Conservation (phyloP, 2,888 invertebrate species). For the Thereva unica region DNA sequence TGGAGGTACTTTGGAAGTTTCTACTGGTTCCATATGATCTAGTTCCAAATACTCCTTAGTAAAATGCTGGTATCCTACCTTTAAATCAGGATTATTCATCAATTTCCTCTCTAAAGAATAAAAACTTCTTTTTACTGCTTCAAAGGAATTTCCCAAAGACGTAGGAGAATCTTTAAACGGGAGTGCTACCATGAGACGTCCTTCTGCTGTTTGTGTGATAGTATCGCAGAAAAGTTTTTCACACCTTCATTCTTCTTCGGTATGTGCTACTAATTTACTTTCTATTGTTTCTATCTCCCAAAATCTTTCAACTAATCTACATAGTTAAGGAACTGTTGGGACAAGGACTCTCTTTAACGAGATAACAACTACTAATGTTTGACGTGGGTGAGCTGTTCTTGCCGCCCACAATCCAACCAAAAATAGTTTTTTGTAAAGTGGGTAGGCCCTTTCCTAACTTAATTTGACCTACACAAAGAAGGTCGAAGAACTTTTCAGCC, state of each 20-base stretch:
- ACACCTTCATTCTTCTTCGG: constrained; percentile 23
- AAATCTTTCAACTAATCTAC: constrained; percentile 19
- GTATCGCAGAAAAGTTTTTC: constrained; percentile 19
- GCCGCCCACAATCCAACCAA: constrained; percentile 15
- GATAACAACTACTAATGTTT: background rate
- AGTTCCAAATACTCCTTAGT: background rate
- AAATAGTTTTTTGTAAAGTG: constrained; percentile 10
- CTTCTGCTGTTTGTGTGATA: constrained; percentile 1
- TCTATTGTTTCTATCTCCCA: constrained; percentile 31
- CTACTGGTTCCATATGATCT: background rate
- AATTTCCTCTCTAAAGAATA: background rate
- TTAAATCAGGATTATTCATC: background rate
- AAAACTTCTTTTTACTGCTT: constrained; percentile 10
- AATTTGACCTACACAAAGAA: constrained; percentile 3
- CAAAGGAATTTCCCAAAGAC: constrained; percentile 22
- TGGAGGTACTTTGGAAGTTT: background rate
- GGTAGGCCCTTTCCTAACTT: constrained; percentile 8
- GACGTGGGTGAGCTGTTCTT: background rate
- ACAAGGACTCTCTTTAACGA: background rate
- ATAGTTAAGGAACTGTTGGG: background rate
- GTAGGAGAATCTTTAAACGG: constrained; percentile 32
- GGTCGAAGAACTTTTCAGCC: constrained; percentile 4
- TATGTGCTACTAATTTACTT: background rate
- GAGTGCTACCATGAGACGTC: constrained; percentile 19
- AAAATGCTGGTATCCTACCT: background rate